Conservation (phyloP, 2,888 invertebrate genomes). For the Sinodicranocentrus sp. region DNA sequence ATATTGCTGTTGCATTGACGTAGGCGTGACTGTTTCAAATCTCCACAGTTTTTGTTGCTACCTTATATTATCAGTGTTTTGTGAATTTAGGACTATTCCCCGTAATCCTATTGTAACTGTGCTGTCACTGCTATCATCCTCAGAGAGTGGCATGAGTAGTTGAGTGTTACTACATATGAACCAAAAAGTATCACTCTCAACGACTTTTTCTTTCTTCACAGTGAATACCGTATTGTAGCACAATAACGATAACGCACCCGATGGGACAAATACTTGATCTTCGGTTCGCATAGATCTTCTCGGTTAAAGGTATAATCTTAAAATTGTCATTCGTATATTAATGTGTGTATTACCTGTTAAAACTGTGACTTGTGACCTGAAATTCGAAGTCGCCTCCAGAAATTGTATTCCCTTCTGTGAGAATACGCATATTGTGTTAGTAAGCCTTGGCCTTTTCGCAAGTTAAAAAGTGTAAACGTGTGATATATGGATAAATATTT, state of each 20-base stretch:
- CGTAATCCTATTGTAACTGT: slow-evolving; percentile 1
- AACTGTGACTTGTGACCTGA: slow-evolving; percentile 62
- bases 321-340: not conserved
- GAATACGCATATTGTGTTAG: slow-evolving; percentile 1
- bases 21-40: not conserved
- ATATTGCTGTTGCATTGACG: not conserved
- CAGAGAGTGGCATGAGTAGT: slow-evolving; percentile 62
- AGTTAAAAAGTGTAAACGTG: slow-evolving; percentile 22
- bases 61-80: slow-evolving; percentile 32
- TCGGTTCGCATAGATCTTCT: no score
- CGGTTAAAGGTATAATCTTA: no score
- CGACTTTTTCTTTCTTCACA: no score
- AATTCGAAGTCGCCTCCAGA: slow-evolving; percentile 49
- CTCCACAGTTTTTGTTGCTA: not conserved
- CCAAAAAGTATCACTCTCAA: not conserved
- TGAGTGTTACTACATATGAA: slow-evolving; percentile 51
- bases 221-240: no score
- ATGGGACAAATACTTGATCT: no score
- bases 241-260: no score
- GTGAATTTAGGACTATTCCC: slow-evolving; percentile 62
- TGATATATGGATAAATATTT: slow-evolving; percentile 28
- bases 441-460: not conserved
- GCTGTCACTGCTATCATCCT: not conserved
- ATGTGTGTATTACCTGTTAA: not conserved
- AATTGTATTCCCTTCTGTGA: slow-evolving; percentile 4